Evolutionary conservation across 2,888 invertebrate species (phyloP), one percentile per base, ranked within the genome.

Genomic region (Lissocephala sabroskyi): DNA sequence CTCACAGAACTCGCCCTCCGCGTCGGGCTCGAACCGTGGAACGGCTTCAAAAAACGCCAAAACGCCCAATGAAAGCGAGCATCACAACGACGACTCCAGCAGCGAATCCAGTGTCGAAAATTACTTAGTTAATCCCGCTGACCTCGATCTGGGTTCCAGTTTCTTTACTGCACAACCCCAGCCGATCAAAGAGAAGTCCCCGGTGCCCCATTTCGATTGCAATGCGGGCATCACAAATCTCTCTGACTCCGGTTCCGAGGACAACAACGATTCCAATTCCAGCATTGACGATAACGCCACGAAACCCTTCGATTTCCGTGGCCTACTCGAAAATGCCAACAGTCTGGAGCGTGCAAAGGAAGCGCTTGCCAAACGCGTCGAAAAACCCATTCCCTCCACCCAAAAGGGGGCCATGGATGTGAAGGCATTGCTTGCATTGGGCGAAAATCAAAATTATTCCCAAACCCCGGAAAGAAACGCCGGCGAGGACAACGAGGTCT

Each of bases 401-500:
- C 52, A 45, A 17, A 56, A 13, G 18, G 57, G 82, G 83, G 40
- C 58, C 41, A 67, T 86, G 51, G 87, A 91, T 85, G 88, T 92
- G 13, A 86, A 86, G 42, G 87, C 90, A 71, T 81, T 92, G 48
- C 83, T 92, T 55, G 89, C 90, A 52, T 85, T 88, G 67, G 91
- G 91, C 49, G 92, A 92, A 66, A 76, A 61, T 48, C 78, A 64
- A 55, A 60, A 64, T 48, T 66, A 74, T 43, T 60, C 59, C n/a
- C n/a, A n/a, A n/a, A n/a, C n/a, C n/a, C n/a, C n/a, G n/a, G n/a
- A n/a, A n/a, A n/a, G n/a, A 35, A 51, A 50, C 48, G 49, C 42
- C 49, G 13, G 83, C 33, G 59, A 60, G 32, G 51, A 52, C 52
- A 47, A 39, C 52, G 10, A 59, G 56, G 73, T 67, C 16, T 9